Base-by-base conservation (phyloP, 2,888 invertebrate species). In the Halictus quadricinctus region DNA sequence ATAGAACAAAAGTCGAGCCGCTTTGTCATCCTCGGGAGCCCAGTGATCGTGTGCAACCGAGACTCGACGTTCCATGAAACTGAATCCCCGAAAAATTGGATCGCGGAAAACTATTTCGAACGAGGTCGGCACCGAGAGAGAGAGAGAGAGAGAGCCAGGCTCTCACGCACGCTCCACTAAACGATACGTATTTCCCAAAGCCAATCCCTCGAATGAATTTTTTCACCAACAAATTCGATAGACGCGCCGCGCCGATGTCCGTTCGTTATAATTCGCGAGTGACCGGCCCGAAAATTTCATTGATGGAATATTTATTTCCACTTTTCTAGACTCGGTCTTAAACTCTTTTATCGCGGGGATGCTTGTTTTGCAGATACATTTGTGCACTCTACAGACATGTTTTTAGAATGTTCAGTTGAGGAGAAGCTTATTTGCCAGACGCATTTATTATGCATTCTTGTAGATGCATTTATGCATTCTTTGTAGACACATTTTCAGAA, bases 1-100 rank as follows among this genome's bases (percentile, higher is more conserved):
- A 85, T 83, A 83, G 76, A 85, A 83, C 83, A 85, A 85, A 85
- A 79, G 73, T 54, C 69, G 36, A 41, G 25, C 15, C 76, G 79
- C 82, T 84, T 76, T 79, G 78, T 84, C 82, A 79, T 79, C 69
- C 79, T 50, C 77, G 72, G 29, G 50, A 15, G 58, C 50, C 15
- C 60, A 36, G 73, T 29, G 83, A 79, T 85, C 83, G 83, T 77
- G 83, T 54, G 76, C 79, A 79, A 70, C 78, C 70, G 77, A 36
- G 48, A 70, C 78, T 69, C 18, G 66, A 12, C 41, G 3, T 77
- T 50, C 58, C 25, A 64, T 80, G 75, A 76, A 75, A 46, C 46
- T 46, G 46, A 46, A 72, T 72, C 46, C 66, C 25, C 58, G 72
- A 82, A 78, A 84, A 76, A 76, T 70, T 48, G 25, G 69, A 64